Conservation (phyloP, 2,113 vertebrate genomes). For the Eclectus roratus region DNA sequence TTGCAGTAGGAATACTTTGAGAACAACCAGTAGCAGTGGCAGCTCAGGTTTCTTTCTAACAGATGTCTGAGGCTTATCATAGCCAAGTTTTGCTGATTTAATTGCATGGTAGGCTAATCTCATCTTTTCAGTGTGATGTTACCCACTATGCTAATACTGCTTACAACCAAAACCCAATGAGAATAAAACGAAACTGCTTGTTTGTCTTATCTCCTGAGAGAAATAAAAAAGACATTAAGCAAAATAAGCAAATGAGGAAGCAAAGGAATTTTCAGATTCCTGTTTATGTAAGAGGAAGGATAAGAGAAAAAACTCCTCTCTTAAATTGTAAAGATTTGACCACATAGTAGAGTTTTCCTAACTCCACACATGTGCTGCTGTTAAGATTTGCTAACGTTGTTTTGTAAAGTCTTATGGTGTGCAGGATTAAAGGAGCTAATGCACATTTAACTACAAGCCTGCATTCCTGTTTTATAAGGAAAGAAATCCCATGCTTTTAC, state of each 20-base stretch:
- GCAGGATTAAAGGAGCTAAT: background rate
- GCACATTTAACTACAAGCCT: background rate
- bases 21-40: background rate
- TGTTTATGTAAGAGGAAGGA: fast-evolving
- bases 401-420: background rate
- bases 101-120: background rate
- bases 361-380: background rate
- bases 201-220: background rate
- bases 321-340: background rate
- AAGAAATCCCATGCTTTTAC: background rate
- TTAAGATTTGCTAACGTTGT: background rate
- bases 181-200: background rate
- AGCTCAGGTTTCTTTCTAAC: background rate
- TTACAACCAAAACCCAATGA: background rate
- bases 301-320: background rate
- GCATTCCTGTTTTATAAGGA: background rate
- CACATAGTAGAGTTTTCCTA: background rate
- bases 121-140: background rate
- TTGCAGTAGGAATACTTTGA: background rate
- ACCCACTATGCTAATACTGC: background rate
- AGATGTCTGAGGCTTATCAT: background rate
- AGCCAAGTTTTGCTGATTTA: background rate
- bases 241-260: background rate
- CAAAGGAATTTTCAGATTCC: background rate
- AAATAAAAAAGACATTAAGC: background rate